Percentiles rank a stretch among this genome's conserved stretches.
Evolutionary conservation across 2,113 vertebrate species (phyloP).

Genomic region (Hypanus sabinus): DNA sequence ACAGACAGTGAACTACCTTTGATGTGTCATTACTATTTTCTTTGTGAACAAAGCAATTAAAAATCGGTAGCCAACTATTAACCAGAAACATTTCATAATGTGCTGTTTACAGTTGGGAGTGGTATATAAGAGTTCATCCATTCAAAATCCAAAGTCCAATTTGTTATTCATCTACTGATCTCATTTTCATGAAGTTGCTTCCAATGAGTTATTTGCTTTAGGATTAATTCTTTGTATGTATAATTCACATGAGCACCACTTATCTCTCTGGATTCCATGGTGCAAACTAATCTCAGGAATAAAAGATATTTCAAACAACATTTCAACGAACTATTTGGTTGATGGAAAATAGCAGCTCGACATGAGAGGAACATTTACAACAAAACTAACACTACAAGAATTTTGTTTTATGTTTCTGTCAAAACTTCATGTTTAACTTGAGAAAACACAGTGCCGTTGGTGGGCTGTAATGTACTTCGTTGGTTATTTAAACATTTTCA

Average conservation of each 20-base stretch:
- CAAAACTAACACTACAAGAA: neutral
- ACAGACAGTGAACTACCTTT: neutral
- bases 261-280: neutral
- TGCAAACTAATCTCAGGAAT: neutral
- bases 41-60: neutral
- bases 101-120: neutral
- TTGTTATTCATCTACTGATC: neutral
- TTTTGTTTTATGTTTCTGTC: neutral
- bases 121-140: neutral
- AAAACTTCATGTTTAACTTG: neutral
- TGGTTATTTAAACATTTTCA: neutral
- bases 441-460: neutral
- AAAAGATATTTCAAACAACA: neutral
- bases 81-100: neutral
- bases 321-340: neutral
- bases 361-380: neutral
- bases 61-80: neutral
- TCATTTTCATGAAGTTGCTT: neutral
- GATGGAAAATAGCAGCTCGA: neutral
- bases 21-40: neutral
- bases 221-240: neutral
- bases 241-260: neutral
- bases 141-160: neutral
- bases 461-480: neutral
- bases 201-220: neutral